phyloP scores from a whole-genome alignment of 2,888 invertebrate genomes.

The Isoperla grammatica region DNA sequence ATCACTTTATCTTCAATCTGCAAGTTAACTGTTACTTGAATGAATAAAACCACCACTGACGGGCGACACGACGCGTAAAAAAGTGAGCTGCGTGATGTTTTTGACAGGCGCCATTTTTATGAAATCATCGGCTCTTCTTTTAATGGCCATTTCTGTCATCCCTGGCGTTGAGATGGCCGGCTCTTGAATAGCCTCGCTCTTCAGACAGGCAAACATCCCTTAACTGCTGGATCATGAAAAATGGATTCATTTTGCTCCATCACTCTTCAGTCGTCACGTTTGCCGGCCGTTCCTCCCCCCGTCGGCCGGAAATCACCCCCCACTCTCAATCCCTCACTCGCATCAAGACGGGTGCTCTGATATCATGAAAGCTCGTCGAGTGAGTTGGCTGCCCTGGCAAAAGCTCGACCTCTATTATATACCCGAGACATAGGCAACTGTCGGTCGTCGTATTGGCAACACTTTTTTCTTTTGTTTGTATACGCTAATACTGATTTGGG shows the following conservation, averaged over 20 bases:
- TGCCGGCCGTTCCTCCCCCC: neutral
- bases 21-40: neutral
- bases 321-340: neutral
- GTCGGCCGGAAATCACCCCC: neutral
- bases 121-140: neutral
- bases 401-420: too few relatives aligned
- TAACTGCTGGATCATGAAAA: constrained; percentile 17
- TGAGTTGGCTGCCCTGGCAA: too few relatives aligned
- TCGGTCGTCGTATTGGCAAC: too few relatives aligned
- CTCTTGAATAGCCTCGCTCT: constrained; percentile 3
- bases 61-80: neutral
- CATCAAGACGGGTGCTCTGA: neutral
- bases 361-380: too few relatives aligned
- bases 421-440: too few relatives aligned
- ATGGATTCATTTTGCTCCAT: constrained; percentile 18
- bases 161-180: neutral
- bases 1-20: neutral
- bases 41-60: neutral
- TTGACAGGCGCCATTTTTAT: constrained; percentile 5
- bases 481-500: too few relatives aligned
- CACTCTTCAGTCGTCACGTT: neutral
- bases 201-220: constrained; percentile 2
- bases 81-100: neutral
- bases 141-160: constrained; percentile 8
- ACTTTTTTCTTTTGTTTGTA: too few relatives aligned